Evolutionary conservation across 1,140 invertebrate species (phyloP), one percentile per base, ranked within the genome.

Genomic region (Psilanteris sp.): DNA sequence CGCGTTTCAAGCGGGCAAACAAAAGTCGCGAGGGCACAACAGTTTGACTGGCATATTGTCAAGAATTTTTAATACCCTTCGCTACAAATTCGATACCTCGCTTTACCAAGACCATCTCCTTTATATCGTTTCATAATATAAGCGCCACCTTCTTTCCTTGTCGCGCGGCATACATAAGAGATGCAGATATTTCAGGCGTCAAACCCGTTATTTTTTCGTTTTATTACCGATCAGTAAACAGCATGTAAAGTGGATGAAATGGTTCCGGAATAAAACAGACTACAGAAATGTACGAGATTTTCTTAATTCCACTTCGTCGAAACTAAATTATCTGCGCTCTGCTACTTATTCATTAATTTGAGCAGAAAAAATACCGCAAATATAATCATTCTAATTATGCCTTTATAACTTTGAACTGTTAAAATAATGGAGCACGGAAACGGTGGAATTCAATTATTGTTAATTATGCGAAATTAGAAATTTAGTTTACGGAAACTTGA

Each of bases 11-110:
- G 0, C 6, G 31, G 34, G 10, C 29, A 59, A 73, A 73, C 50
- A 57, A 39, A 62, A 22, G n/a, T n/a, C n/a, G n/a, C n/a, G n/a
- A n/a, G n/a, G n/a, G n/a, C n/a, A n/a, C n/a, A n/a, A n/a, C n/a
- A n/a, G n/a, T n/a, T n/a, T 81, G 79, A 82, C 77, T 80, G 81
- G 79, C 81, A 79, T 57, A 77, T 79, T 79, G 77, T 83, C 80
- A 75, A 57, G 66, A 82, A 83, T 74, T 85, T 83, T 83, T 83
- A 85, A 85, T 85, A 81, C 83, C 78, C 71, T 79, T 67, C 61
- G 50, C 46, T 41, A 68, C 64, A 72, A 71, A 74, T 80, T 79
- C 80, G 81, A 83, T 79, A 78, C 54, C 34, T 29, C 48, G 61
- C 78, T 78, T 78, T 66, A 79, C 78, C 70, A 80, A 81, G 68